Evolutionary conservation across 2,113 vertebrate species (phyloP), one percentile per base, ranked within the genome.

Genomic region (Nipponia nippon): DNA sequence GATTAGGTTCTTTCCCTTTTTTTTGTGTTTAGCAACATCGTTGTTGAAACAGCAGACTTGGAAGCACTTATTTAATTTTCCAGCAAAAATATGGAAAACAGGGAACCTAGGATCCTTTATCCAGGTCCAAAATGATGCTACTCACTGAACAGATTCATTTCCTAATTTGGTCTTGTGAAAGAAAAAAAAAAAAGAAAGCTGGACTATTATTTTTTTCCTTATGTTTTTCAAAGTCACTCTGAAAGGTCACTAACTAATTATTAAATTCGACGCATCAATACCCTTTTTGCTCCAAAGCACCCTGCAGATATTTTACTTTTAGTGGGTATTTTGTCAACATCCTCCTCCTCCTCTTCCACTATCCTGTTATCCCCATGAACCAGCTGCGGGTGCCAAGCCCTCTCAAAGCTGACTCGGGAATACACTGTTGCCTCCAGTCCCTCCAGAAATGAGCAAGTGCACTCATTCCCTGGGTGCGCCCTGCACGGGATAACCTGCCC

Each of bases 191-290:
- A 7, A 12, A 12, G 4, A 30, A 47, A 56, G 50, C 20, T 42
- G 62, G 36, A 11, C 16, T 65, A 22, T 49, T 46, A 36, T 42
- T 81, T 91, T 61, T 87, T 62, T 26, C 32, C 50, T 52, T 26
- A 14, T 53, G 25, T 71, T 94, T 90, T 92, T 71, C 27, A 38
- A 93, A 93, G 61, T 78, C 30, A 47, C 65, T 62, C 55, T 71
- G 58, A 94, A 93, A 97, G 87, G 77, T 89, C 83, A 84, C 38
- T 87, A 42, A 89, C n/a, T 69, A 66, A 81, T 76, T 87, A 71
- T 52, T 75, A 69, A 25, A 36, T 82, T 55, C 82, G 50, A 67
- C 55, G 42, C 81, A 55, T 67, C 61, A 36, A 50, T 73, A 52
- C 22, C n/a, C 26, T 71, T 92, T 66, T 44, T 1, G 2, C 61